Conservation (phyloP, 2,888 invertebrate species). For the Ptychoptera albimana region DNA sequence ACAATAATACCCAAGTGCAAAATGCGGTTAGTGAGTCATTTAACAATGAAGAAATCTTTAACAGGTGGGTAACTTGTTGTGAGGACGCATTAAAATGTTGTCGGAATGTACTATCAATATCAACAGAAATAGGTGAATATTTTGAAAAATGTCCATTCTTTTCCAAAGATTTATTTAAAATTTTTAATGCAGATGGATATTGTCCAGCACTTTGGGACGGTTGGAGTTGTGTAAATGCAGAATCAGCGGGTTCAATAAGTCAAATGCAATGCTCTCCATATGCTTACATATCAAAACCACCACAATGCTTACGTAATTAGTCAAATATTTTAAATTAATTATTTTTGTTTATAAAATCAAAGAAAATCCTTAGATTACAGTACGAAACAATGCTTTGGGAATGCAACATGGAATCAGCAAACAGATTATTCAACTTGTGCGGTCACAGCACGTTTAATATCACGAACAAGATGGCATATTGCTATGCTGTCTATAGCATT, state of each 20-base stretch:
- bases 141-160: not conserved
- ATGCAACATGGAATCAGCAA: slow-evolving; percentile 39
- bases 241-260: slow-evolving; percentile 28
- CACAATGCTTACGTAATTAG: slow-evolving; percentile 39
- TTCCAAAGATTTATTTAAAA: not conserved
- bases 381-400: slow-evolving; percentile 35
- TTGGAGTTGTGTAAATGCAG: slow-evolving; percentile 43
- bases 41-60: slow-evolving; percentile 7
- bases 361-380: slow-evolving; percentile 34
- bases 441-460: slow-evolving; percentile 34
- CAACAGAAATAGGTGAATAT: not conserved
- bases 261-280: slow-evolving; percentile 39
- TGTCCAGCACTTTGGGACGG: slow-evolving; percentile 46
- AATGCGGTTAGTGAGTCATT: slow-evolving; percentile 10
- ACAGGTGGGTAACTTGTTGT: slow-evolving; percentile 13
- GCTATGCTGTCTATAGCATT: slow-evolving; percentile 35
- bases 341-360: not conserved
- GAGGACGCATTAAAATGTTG: slow-evolving; percentile 13
- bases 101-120: slow-evolving; percentile 7
- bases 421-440: slow-evolving; percentile 43
- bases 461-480: slow-evolving; percentile 38
- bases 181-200: slow-evolving; percentile 11
- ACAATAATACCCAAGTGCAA: slow-evolving; percentile 7
- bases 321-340: not conserved
- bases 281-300: slow-evolving; percentile 37